A percentile compares a stretch with the other conserved stretches of the same genome.
These are phyloP conservation scores for Latheticus oryzae DNA, from an alignment of 2,888 invertebrate genomes.

Conservation along the genomic window DNA sequence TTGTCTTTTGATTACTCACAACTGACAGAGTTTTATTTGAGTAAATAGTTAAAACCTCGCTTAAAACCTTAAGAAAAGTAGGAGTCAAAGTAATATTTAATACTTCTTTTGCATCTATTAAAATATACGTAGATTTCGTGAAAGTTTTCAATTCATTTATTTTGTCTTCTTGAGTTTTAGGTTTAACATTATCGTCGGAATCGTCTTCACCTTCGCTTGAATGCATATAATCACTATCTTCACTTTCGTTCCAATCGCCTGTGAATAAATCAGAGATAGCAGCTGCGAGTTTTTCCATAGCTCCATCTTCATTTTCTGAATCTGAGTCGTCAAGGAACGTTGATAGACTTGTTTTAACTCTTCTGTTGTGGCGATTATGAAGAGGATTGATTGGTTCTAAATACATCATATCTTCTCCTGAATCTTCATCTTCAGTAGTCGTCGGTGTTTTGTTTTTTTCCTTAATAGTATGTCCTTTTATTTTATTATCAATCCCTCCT, in stretches of 20 bases:
- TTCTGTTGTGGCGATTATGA: conserved; percentile 55
- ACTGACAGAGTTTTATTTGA: conserved; percentile 64
- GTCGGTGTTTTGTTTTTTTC: conserved; percentile 49
- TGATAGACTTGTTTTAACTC: conserved; percentile 68
- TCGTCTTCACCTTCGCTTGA: conserved; percentile 69
- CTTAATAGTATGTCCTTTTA: conserved; percentile 46
- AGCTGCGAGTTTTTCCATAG: conserved; percentile 76
- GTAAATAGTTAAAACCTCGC: conserved; percentile 62
- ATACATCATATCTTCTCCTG: conserved; percentile 65
- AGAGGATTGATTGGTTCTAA: conserved; percentile 61
- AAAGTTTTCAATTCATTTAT: conserved; percentile 41
- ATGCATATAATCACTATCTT: conserved; percentile 65
- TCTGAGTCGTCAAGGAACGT: conserved; percentile 75
- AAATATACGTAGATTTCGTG: conserved; percentile 73
- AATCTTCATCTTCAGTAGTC: conserved; percentile 62
- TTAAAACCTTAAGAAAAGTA: conserved; percentile 69
- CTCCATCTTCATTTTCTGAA: conserved; percentile 78
- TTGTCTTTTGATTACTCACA: conserved; percentile 60
- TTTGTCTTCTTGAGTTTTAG: conserved; percentile 45
- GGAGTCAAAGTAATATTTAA: conserved; percentile 79
- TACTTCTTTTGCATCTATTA: conserved; percentile 75
- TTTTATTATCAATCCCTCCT: conserved; percentile 52
- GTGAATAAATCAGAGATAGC: conserved; percentile 84
- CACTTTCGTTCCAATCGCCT: conserved; percentile 65
- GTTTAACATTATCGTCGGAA: conserved; percentile 54